Evolutionary conservation across 2,797 vertebrate genomes (phyloP).

Genomic region (Enteromius trimaculatus): DNA sequence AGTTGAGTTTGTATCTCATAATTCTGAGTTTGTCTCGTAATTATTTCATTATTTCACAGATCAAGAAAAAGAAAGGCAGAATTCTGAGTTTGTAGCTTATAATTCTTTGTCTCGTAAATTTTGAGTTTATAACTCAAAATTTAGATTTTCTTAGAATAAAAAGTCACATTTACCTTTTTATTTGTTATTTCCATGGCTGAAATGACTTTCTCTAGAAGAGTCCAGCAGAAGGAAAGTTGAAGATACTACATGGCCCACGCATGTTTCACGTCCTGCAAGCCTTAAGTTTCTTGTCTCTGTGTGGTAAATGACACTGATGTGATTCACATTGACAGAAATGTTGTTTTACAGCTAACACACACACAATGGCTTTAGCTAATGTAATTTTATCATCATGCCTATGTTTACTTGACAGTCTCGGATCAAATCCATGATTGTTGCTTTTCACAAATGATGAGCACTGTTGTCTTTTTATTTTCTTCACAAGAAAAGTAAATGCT

Average conservation of each 20-base stretch:
- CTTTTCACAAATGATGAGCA: slow-evolving; percentile 52
- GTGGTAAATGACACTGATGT: slow-evolving; percentile 35
- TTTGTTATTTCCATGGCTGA: neutral
- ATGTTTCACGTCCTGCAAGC: slow-evolving; percentile 52
- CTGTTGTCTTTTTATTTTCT: slow-evolving; percentile 44
- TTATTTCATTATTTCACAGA: neutral
- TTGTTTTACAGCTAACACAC: slow-evolving; percentile 34
- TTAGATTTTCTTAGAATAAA: neutral
- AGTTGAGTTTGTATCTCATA: too few species aligned
- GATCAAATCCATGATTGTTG: slow-evolving; percentile 49
- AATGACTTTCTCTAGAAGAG: neutral
- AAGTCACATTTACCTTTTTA: neutral
- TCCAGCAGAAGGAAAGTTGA: slow-evolving; percentile 24
- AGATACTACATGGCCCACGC: slow-evolving; percentile 38
- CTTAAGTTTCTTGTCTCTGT: slow-evolving; percentile 53
- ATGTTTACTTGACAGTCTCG: slow-evolving; percentile 47
- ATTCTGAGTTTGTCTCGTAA: too few species aligned
- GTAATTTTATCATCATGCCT: slow-evolving; percentile 34
- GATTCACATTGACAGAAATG: slow-evolving; percentile 46
- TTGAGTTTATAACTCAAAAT: neutral
- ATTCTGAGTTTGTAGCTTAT: neutral
- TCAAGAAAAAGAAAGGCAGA: neutral
- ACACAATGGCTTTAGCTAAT: slow-evolving; percentile 31
- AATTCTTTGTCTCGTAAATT: neutral
- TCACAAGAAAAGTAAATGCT: slow-evolving; percentile 55